Percentiles rank a stretch among this genome's conserved stretches.
Evolutionary conservation across 1,140 invertebrate species (phyloP).

Genomic region (Planococcus citri): DNA sequence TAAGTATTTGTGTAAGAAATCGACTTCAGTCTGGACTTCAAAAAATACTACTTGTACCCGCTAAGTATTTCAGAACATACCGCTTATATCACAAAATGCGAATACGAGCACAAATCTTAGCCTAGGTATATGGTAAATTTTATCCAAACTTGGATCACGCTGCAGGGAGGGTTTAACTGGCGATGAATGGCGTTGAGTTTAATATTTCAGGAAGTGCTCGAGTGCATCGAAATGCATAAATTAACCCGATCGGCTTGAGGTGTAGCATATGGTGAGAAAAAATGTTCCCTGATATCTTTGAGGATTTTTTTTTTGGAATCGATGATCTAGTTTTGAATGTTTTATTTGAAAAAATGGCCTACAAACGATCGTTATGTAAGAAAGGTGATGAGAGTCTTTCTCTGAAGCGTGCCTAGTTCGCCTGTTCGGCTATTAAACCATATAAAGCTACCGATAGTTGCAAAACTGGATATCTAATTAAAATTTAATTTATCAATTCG

Average conservation of each 20-base stretch:
- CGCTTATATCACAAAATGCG: not conserved
- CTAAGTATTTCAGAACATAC: not conserved
- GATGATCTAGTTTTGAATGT: no score
- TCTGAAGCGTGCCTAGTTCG: not conserved
- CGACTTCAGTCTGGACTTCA: not conserved
- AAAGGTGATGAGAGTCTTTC: not conserved
- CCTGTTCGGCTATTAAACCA: not conserved
- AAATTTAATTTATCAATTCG: constrained; percentile 8
- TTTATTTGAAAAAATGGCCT: not conserved
- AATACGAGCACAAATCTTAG: no score
- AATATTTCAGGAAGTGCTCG: not conserved
- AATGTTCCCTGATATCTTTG: no score
- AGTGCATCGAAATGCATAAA: not conserved
- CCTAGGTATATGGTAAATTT: no score
- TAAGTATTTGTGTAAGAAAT: not conserved
- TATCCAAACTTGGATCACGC: not conserved
- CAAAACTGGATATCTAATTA: not conserved
- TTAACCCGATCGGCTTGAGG: not conserved
- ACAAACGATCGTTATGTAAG: not conserved
- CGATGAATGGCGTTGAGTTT: no score
- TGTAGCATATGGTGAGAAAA: no score
- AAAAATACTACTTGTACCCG: not conserved
- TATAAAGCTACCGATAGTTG: not conserved
- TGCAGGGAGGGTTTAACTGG: not conserved
- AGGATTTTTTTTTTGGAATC: no score